Evolutionary conservation across 2,113 vertebrate genomes (phyloP), one percentile per base, ranked within the genome.

Genomic region (Nerophis ophidion): DNA sequence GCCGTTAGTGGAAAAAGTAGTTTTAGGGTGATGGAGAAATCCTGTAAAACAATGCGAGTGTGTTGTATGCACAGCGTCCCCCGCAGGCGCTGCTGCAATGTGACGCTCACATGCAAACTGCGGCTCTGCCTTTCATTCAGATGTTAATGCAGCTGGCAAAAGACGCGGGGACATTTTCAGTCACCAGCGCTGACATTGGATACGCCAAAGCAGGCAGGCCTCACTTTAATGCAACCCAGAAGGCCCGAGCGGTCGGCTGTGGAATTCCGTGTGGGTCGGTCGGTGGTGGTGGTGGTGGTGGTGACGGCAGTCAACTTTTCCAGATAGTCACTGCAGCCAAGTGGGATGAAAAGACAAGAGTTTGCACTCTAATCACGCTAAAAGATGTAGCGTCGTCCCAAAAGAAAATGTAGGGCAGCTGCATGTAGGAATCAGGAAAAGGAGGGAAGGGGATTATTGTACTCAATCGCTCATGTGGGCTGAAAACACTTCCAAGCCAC

Each of bases 361-460:
- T 65, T 74, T 46, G 45, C 26, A 26, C 26, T 26, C 26, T 26
- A 26, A 26, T 26, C 26, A 26, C 26, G 26, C 26, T 26, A 26
- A 26, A 26, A 26, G 26, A 26, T 26, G 26, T 26, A 26, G 26
- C 26, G 26, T 26, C 26, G 26, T 26, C 26, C 52, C 44, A 16
- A 73, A 63, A 77, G 61, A 57, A 72, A 50, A 83, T 63, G 62
- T 71, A 48, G 65, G 60, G 60, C 79, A 81, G 81, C 82, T 83
- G 77, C 67, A 76, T 53, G 64, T 71, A 63, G 47, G 81, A 81
- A 76, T 60, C 74, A 79, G 81, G 70, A 82, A 80, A 68, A 64
- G 48, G 48, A 67, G 77, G 75, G 86, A 87, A 87, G 74, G 68
- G 76, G 72, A 87, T 81, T 76, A 86, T 89, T 89, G 81, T 90